Base-by-base conservation (phyloP, 2,888 invertebrate species). In the Alloscopus bannaensis region DNA sequence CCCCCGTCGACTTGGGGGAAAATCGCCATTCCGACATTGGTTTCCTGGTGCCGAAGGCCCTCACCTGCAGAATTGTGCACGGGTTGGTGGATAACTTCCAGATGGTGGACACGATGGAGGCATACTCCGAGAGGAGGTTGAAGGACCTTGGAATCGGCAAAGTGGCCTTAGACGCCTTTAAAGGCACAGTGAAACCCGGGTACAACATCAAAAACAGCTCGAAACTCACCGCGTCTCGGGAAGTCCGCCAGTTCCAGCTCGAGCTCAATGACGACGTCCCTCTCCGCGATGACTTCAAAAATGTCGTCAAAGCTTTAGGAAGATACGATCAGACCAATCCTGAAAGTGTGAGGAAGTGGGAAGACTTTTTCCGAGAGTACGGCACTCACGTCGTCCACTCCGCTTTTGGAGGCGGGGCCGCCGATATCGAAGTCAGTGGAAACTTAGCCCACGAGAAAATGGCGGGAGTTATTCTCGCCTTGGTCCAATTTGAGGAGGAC, bases 311-410 rank as follows among this genome's bases (percentile, higher is more conserved):
- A 13, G n/a, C 6, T 2, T 55, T 82, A 0, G 47, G 73, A 0
- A 6, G 18, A 0, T 81, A 50, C 28, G 72, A 81, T 47, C 42
- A 60, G 36, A 45, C 47, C 13, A 75, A 81, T 36, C n/a, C 47
- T 3, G 69, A 55, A 0, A 52, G 1, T 0, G 69, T 81, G 0
- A 24, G 68, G 24, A 47, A 28, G 4, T 82, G 80, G 80, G 65
- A 59, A 13, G 0, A 57, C 2, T 82, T 81, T 66, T 82, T 81
- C 26, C 40, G 60, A n/a, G 50, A 62, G 16, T 82, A 75, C 57
- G 82, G 82, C 24, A 80, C 82, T 26, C 82, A 82, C 50, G 80
- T 82, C 0, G 80, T 82, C 0, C 47, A 70, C 20, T 68, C 78
- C 0, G 55, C 45, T 6, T 55, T 73, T 59, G 78, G 82, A 11